Base-by-base conservation (phyloP, 2,113 vertebrate species). In the Alligator mississippiensis region DNA sequence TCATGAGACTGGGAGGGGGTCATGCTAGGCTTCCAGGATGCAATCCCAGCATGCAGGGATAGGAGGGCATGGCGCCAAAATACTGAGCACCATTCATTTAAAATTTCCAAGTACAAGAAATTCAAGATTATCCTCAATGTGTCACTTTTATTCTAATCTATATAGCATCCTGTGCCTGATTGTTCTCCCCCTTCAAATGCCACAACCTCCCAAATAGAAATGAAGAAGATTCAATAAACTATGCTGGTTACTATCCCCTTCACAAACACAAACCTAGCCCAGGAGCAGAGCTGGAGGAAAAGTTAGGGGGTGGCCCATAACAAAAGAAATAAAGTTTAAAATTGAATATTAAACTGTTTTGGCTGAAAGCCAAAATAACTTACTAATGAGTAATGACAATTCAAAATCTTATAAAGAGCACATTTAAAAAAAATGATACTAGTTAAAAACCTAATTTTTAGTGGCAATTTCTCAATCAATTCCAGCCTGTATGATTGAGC, bases 251-350 rank as follows among this genome's bases (percentile, higher is more conserved):
- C 62, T 87, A 21, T 12, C n/a, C 77, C 61, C 62, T 11, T 10
- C 80, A 78, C 74, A 77, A 81, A 24, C 7, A 72, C 2, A 11
- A 4, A n/a, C 1, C 9, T 0, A 0, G 60, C 14, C 27, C 75
- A 25, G 24, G 88, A 90, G 2, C 13, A 62, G 19, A 55, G 81
- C 64, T 62, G 11, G 15, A 5, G 57, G 72, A 55, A 86, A 15
- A 78, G 9, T 9, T 24, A 80, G 22, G 38, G 90, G 82, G 14
- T 57, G 22, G 4, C 61, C 82, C 30, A 16, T 28, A 11, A 25
- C n/a, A 54, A 3, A 1, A 28, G 62, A 80, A 66, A 66, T 16
- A n/a, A 30, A 30, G 34, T 18, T 70, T 28, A 72, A 38, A 72
- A 68, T 17, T n/a, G 28, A 34, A 34, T 30, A 68, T 30, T 30